Conservation (phyloP, 1,140 invertebrate genomes). For the Colletes latitarsis region DNA sequence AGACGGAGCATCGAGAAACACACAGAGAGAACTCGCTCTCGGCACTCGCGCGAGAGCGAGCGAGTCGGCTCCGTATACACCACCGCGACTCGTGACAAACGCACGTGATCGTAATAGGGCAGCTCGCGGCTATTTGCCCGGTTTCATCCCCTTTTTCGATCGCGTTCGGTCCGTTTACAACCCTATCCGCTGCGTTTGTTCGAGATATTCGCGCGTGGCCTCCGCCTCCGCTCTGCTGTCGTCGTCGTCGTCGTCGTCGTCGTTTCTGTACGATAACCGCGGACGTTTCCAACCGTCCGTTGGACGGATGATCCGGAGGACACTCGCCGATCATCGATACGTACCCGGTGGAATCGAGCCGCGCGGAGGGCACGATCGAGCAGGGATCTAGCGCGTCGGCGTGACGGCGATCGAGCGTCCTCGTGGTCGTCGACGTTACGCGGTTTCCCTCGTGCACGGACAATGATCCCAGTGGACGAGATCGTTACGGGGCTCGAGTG, state of each 20-base stretch:
- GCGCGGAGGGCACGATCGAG: background rate
- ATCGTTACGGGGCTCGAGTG: conserved; percentile 33
- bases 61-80: conserved; percentile 62
- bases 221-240: too few species aligned
- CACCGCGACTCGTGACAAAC: conserved; percentile 62
- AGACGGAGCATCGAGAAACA: conserved; percentile 59
- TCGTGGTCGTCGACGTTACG: background rate
- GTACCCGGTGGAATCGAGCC: too few species aligned
- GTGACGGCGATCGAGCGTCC: background rate
- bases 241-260: too few species aligned
- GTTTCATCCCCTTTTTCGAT: conserved; percentile 41
- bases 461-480: conserved; percentile 26
- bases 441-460: conserved; percentile 11
- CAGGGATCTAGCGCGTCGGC: background rate
- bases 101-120: conserved; percentile 61
- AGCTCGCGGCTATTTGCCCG: conserved; percentile 42
- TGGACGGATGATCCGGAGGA: too few species aligned
- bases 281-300: background rate
- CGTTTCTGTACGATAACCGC: too few species aligned
- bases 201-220: too few species aligned
- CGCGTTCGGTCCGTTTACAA: background rate
- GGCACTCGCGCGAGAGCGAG: conserved; percentile 65
- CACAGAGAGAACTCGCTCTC: conserved; percentile 54
- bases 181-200: background rate
- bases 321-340: too few species aligned